These are phyloP conservation scores for Agrotis segetum DNA, from an alignment of 2,888 invertebrate genomes.

Conservation along the genomic window DNA sequence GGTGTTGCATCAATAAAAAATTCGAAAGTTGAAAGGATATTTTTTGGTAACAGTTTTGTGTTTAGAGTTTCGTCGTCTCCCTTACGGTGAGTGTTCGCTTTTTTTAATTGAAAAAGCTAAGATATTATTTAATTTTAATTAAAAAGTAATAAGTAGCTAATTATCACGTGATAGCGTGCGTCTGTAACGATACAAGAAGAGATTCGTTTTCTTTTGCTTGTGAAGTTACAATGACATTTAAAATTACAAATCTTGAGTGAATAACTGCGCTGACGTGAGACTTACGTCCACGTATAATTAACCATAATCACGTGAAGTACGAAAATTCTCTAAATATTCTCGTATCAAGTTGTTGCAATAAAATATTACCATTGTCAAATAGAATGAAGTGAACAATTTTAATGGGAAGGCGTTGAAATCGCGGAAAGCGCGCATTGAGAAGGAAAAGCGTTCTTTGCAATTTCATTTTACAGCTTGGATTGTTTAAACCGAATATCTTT, in stretches of 20 bases:
- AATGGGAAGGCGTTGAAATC: background rate
- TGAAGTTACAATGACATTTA: constrained; percentile 69
- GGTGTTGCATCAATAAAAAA: constrained; percentile 75
- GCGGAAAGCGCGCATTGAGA: background rate
- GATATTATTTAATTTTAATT: constrained; percentile 21
- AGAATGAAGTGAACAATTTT: background rate
- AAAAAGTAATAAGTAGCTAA: constrained; percentile 37
- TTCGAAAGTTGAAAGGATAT: constrained; percentile 76
- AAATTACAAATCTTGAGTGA: constrained; percentile 68
- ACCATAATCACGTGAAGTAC: constrained; percentile 53
- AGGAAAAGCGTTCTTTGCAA: background rate
- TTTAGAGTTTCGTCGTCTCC: constrained; percentile 72
- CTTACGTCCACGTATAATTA: constrained; percentile 63
- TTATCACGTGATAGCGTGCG: constrained; percentile 69
- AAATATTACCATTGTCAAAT: background rate
- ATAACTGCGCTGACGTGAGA: constrained; percentile 67
- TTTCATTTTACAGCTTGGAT: background rate
- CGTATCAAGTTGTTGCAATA: constrained; percentile 10
- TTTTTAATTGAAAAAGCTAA: constrained; percentile 1
- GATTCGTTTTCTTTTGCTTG: constrained; percentile 72
- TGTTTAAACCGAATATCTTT: too few relatives aligned
- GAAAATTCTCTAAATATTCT: constrained; percentile 33
- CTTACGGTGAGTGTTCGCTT: constrained; percentile 79
- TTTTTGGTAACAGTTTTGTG: constrained; percentile 73
- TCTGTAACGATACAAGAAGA: constrained; percentile 63